Evolutionary conservation across 2,113 vertebrate genomes (phyloP).

Genomic region (Merops nubicus): DNA sequence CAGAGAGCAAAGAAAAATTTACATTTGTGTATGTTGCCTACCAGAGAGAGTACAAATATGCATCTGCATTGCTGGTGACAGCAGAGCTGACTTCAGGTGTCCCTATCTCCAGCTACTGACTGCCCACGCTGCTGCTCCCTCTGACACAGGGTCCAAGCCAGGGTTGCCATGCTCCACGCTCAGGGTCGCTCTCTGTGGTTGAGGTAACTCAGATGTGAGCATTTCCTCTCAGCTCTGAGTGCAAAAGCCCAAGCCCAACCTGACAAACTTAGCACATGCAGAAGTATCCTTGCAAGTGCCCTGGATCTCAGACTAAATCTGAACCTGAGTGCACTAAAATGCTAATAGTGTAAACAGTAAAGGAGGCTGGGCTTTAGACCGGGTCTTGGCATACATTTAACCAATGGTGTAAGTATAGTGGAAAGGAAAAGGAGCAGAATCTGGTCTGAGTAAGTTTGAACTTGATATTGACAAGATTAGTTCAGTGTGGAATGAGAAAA

Average conservation of each 20-base stretch:
- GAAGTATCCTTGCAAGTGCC: background rate
- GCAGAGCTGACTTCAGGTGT: background rate
- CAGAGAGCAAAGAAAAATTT: background rate
- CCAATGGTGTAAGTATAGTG: background rate
- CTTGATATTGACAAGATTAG: background rate
- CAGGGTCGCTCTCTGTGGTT: background rate
- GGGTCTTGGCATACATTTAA: background rate
- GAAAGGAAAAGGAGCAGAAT: background rate
- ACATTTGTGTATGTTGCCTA: background rate
- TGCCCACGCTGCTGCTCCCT: rapidly evolving
- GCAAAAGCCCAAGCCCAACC: background rate
- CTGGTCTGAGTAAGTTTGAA: background rate
- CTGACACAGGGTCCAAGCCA: background rate
- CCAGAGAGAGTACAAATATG: background rate
- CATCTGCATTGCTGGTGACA: background rate
- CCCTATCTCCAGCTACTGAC: background rate
- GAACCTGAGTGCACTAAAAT: background rate
- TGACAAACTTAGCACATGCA: background rate
- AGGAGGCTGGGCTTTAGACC: background rate
- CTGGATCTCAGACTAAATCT: background rate
- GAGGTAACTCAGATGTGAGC: background rate
- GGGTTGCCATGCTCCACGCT: background rate
- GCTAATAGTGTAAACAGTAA: background rate
- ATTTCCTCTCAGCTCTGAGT: background rate
- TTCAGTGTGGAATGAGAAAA: background rate